Conservation (phyloP, 2,113 vertebrate genomes). For the Symphodus melops region DNA sequence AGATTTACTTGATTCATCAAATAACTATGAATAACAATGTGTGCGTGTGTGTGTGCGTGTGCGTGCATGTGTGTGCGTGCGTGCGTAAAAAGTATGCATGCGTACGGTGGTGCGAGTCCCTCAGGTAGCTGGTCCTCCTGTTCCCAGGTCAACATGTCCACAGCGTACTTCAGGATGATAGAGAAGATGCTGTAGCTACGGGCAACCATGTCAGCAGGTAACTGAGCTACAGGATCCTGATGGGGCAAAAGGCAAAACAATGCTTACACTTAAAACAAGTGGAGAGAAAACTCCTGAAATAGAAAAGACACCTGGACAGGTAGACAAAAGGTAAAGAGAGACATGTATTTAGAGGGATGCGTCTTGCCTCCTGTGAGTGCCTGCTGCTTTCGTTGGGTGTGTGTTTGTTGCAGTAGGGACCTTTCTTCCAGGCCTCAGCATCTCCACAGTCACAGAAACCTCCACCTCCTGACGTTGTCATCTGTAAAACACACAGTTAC, state of each 20-base stretch:
- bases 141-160: constrained; percentile 96
- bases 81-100: neutral
- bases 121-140: constrained; percentile 90
- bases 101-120: constrained; percentile 91
- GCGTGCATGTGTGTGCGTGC: too few species aligned
- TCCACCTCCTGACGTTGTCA: constrained; percentile 96
- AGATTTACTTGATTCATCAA: too few species aligned
- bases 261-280: neutral
- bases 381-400: constrained; percentile 79
- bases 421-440: constrained; percentile 96
- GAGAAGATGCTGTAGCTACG: constrained; percentile 92
- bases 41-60: neutral
- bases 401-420: constrained; percentile 95
- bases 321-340: neutral
- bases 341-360: neutral
- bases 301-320: neutral
- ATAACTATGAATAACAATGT: too few species aligned
- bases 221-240: constrained; percentile 91
- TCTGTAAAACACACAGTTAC: constrained; percentile 79
- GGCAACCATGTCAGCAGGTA: constrained; percentile 91
- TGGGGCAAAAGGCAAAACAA: neutral
- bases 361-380: constrained; percentile 78
- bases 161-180: constrained; percentile 93
- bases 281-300: neutral
- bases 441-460: constrained; percentile 99